Evolutionary conservation across 2,797 vertebrate species (phyloP).

Genomic region (Phoebastria nigripes): DNA sequence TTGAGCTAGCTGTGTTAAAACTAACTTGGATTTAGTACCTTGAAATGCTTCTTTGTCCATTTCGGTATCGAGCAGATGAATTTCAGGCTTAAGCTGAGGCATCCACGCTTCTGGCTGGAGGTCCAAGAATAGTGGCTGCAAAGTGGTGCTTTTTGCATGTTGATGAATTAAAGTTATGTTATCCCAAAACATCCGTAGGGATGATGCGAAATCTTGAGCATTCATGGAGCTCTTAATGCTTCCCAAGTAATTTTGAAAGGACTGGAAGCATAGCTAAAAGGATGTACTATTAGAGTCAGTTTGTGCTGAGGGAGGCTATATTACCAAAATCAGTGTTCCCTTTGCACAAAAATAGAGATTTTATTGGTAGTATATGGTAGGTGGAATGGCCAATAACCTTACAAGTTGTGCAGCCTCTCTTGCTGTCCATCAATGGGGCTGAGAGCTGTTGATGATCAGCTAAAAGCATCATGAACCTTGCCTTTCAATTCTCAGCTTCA

Average conservation of each 20-base stretch:
- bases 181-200: neutral
- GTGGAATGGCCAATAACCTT: neutral
- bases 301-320: neutral
- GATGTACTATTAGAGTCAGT: rapidly evolving
- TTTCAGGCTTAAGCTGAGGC: neutral
- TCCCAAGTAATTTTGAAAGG: neutral
- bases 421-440: neutral
- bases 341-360: neutral
- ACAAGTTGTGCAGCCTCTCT: neutral
- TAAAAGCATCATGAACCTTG: neutral
- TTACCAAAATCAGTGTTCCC: neutral
- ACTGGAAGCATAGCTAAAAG: neutral
- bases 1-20: neutral
- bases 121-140: neutral
- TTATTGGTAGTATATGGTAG: neutral
- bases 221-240: neutral
- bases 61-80: neutral
- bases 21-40: neutral
- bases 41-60: neutral
- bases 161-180: neutral
- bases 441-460: neutral
- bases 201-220: neutral
- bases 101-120: neutral
- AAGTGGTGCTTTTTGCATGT: neutral
- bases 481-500: neutral